Conservation (phyloP, 1,140 invertebrate species). For the Pomacea maculata region DNA sequence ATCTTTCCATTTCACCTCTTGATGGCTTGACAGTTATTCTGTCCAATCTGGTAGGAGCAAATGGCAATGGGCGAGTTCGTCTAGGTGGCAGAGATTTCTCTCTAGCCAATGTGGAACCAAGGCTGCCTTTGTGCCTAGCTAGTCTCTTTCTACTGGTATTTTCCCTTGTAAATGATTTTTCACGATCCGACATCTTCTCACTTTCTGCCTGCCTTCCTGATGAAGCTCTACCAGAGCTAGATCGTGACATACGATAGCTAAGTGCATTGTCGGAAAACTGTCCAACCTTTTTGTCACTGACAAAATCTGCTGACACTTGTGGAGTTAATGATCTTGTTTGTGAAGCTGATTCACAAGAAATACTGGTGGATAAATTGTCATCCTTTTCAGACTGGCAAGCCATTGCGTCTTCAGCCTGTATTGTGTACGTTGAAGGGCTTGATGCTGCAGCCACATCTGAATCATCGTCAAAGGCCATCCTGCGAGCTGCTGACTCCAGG, state of each 20-base stretch:
- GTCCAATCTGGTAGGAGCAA: constrained; percentile 5
- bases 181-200: no score
- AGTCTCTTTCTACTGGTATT: neutral
- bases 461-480: neutral
- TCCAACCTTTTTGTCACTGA: no score
- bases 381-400: neutral
- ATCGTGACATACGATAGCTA: no score
- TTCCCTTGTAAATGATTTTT: no score
- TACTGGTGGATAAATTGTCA: neutral
- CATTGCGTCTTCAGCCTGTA: neutral
- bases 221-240: no score
- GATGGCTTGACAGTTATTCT: neutral
- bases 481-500: constrained; percentile 29
- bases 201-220: no score
- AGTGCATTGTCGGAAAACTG: no score
- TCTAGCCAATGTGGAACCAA: no score
- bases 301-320: neutral
- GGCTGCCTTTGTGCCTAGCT: neutral
- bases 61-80: constrained; percentile 10
- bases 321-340: neutral
- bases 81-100: neutral
- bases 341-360: neutral
- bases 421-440: neutral
- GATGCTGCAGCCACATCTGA: neutral
- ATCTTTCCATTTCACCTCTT: neutral